Evolutionary conservation across 2,888 invertebrate species (phyloP).

Genomic region (Helicoverpa assulta): DNA sequence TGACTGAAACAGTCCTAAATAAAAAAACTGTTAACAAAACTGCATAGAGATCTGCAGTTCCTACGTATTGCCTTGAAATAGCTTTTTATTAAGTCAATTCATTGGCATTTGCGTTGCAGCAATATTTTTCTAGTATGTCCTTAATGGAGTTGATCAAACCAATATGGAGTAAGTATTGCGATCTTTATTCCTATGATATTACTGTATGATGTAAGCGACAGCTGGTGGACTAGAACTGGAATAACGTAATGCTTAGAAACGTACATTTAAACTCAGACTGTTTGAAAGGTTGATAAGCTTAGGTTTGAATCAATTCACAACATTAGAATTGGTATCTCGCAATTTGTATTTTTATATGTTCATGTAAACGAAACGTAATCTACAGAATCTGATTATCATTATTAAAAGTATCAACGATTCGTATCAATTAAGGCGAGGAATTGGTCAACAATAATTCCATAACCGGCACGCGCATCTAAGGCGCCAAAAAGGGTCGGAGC

Average conservation of each 20-base stretch:
- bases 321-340: too few relatives aligned
- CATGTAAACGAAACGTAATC: too few relatives aligned
- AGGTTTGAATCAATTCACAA: too few relatives aligned
- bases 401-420: too few relatives aligned
- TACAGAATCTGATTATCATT: too few relatives aligned
- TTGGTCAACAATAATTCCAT: too few relatives aligned
- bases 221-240: slow-evolving; percentile 24
- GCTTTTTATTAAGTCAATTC: slow-evolving; percentile 30
- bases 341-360: too few relatives aligned
- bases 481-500: too few relatives aligned
- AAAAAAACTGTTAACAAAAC: not conserved
- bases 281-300: too few relatives aligned
- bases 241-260: not conserved
- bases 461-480: too few relatives aligned
- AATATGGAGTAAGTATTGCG: slow-evolving; percentile 5
- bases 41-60: slow-evolving; percentile 20
- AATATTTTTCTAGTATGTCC: slow-evolving; percentile 19
- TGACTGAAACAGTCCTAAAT: slow-evolving; percentile 4
- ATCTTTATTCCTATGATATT: slow-evolving; percentile 11
- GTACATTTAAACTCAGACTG: not conserved
- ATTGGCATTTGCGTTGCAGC: slow-evolving; percentile 40
- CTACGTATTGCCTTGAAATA: slow-evolving; percentile 35
- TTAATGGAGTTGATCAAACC: slow-evolving; percentile 19
- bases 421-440: too few relatives aligned
- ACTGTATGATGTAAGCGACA: slow-evolving; percentile 34